Base-by-base conservation (phyloP, 2,797 vertebrate species). In the Peromyscus aztecus region DNA sequence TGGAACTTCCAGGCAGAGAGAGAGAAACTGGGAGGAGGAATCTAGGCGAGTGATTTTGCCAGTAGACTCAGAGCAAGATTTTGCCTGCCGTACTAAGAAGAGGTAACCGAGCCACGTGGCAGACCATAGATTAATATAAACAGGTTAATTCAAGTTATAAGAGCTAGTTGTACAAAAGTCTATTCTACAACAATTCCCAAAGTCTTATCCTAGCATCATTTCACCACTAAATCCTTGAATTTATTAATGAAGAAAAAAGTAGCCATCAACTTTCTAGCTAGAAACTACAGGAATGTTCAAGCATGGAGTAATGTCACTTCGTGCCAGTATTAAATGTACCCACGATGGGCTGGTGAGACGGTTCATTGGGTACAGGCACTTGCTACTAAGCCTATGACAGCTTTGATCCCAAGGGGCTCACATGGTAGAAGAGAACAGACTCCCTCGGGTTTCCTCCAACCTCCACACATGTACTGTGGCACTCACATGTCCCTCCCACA, bases 211-310 rank as follows among this genome's bases (percentile, higher is more conserved):
- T 21, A 77, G 24, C 78, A n/a, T 65, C 40, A 43, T 55, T 86
- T 86, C 13, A 71, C 78, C 67, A 87, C 29, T 71, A 89, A 87
- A 43, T 61, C 71, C 10, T 75, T 69, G 11, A 24, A 40, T 91
- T 83, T 85, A 49, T 40, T 86, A 86, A 37, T 61, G 23, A 96
- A 23, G 87, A 86, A 87, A 52, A 85, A 67, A 69, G 93, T 49
- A 78, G 6, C 46, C 59, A 73, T 88, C 61, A 86, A 40, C 10
- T 52, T 75, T 63, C 63, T 46, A 88, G 40, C 14, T 75, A 77
- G 77, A 90, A 86, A 91, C 61, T n/a, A 63, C 29, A 67, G 10
- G 2, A 37, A 23, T 59, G 31, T 93, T 94, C 85, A 37, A 7
- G 4, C 49, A 73, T 31, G 34, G 27, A 95, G 31, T 24, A 27